Conservation (phyloP, 2,888 invertebrate species). For the Ligdia adustata region DNA sequence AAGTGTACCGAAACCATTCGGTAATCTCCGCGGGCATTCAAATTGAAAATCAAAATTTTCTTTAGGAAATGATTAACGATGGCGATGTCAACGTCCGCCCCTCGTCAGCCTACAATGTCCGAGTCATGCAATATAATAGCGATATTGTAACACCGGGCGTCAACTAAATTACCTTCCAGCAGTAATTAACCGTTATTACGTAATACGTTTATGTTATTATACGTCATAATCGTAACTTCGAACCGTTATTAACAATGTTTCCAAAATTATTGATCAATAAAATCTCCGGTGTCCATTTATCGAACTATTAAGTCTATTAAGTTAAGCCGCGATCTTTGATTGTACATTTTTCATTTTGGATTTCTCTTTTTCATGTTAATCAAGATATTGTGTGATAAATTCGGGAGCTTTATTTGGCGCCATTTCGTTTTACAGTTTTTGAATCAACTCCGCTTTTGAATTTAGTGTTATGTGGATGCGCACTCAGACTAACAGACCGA, state of each 20-base stretch:
- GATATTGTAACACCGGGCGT: conserved; percentile 70
- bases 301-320: conserved; percentile 17
- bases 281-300: conserved; percentile 23
- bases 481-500: conserved; percentile 58
- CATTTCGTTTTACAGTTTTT: conserved; percentile 26
- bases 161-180: conserved; percentile 71
- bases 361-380: conserved; percentile 20
- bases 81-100: conserved; percentile 68
- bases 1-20: conserved; percentile 59
- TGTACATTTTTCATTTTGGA: conserved; percentile 19
- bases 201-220: conserved; percentile 44
- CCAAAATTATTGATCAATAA: conserved; percentile 36
- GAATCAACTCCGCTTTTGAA: conserved; percentile 30
- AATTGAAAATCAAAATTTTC: conserved; percentile 80
- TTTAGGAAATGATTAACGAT: conserved; percentile 77
- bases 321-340: conserved; percentile 17
- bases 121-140: conserved; percentile 79
- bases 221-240: conserved; percentile 36
- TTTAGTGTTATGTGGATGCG: conserved; percentile 54
- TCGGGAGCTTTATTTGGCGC: conserved; percentile 20
- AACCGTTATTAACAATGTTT: conserved; percentile 33
- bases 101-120: conserved; percentile 67
- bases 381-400: conserved; percentile 22
- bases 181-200: conserved; percentile 68
- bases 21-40: conserved; percentile 66